phyloP scores from a whole-genome alignment of 1,140 invertebrate genomes.

The Neoseiulus cucumeris region DNA sequence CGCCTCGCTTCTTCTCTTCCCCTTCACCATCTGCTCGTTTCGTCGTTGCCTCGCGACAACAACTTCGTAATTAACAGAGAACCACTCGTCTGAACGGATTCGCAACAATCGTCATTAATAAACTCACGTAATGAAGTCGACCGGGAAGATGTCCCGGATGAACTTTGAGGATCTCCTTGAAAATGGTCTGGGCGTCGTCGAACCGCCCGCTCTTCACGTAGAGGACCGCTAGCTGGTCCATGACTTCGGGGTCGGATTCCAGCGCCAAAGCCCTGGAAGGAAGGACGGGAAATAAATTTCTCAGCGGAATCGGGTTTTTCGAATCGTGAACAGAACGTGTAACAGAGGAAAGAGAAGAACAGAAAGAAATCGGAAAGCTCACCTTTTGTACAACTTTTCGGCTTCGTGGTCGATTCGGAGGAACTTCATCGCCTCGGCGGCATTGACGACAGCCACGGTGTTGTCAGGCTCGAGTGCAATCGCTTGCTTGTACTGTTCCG shows the following conservation, averaged over 20 bases:
- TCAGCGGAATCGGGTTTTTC: not conserved
- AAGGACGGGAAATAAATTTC: not conserved
- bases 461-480: constrained; percentile 24
- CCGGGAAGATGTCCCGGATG: constrained; percentile 21
- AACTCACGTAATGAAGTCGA: constrained; percentile 24
- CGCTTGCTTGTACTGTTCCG: constrained; percentile 25
- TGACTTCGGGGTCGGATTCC: constrained; percentile 20
- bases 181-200: constrained; percentile 20
- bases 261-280: constrained; percentile 22
- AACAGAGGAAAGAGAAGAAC: not conserved
- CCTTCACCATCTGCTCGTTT: too few species aligned
- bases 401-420: constrained; percentile 23
- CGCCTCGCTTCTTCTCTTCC: too few species aligned
- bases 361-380: constrained; percentile 13
- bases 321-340: not conserved
- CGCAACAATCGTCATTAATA: not conserved
- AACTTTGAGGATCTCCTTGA: constrained; percentile 18
- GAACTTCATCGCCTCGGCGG: constrained; percentile 22
- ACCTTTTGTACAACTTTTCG: constrained; percentile 25
- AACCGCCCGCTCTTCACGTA: constrained; percentile 22
- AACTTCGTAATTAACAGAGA: too few species aligned
- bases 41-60: too few species aligned
- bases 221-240: constrained; percentile 23
- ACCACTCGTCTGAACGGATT: too few species aligned
- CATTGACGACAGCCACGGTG: constrained; percentile 25